A percentile compares a stretch with the other conserved stretches of the same genome.
Conservation (phyloP, 2,888 invertebrate genomes). For the Microplitis deprimator region DNA sequence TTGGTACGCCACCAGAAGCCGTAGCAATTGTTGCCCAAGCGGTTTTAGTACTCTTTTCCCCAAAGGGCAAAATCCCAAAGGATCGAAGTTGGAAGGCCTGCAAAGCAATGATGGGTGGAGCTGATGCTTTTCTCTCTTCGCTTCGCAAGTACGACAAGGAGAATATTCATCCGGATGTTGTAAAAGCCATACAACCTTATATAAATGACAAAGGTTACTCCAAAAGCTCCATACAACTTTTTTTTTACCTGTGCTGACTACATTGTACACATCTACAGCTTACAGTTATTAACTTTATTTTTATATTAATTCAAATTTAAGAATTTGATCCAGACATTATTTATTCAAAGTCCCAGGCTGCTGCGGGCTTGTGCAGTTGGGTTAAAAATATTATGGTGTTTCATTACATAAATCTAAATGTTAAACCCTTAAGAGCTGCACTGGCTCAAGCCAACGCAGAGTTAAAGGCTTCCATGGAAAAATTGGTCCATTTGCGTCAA, state of each 20-base stretch:
- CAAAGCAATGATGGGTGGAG: constrained; percentile 91
- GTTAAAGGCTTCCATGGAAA: constrained; percentile 85
- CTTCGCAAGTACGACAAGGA: constrained; percentile 93
- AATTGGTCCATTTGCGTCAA: constrained; percentile 82
- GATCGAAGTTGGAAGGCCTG: constrained; percentile 94
- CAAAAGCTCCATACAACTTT: neutral
- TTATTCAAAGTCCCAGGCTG: constrained; percentile 88
- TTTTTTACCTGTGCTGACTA: neutral
- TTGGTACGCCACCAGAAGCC: constrained; percentile 91
- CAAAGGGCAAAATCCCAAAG: constrained; percentile 89
- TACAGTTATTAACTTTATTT: constrained; percentile 18
- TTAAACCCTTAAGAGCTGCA: constrained; percentile 92
- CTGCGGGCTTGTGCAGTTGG: constrained; percentile 95
- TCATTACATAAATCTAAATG: constrained; percentile 91
- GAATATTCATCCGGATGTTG: constrained; percentile 89
- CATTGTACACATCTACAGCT: neutral
- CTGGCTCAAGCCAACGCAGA: constrained; percentile 89
- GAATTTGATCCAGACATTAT: constrained; percentile 91
- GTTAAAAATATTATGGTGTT: constrained; percentile 93
- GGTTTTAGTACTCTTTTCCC: constrained; percentile 88
- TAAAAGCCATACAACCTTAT: constrained; percentile 81
- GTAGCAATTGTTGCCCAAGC: constrained; percentile 91
- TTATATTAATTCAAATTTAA: constrained; percentile 54
- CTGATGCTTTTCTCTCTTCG: constrained; percentile 88
- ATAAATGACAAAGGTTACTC: constrained; percentile 69